A percentile compares a stretch with the other conserved stretches of the same genome.
Conservation (phyloP, 2,888 invertebrate genomes). For the Synanthedon formicaeformis region DNA sequence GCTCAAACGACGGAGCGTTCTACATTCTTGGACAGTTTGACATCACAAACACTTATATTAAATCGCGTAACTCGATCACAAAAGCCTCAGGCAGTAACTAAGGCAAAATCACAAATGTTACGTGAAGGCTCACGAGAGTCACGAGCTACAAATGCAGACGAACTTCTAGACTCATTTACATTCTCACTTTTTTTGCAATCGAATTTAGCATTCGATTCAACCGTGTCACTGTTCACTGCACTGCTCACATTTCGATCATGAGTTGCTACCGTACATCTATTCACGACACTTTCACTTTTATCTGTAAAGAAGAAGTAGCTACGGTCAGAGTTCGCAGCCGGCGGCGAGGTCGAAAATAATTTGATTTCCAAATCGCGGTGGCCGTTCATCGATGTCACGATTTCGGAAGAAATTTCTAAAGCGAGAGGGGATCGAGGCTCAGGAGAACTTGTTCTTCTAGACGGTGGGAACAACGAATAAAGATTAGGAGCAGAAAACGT, state of each 20-base stretch:
- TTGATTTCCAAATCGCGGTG: slow-evolving; percentile 84
- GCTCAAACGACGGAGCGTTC: slow-evolving; percentile 63
- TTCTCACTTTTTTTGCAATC: slow-evolving; percentile 47
- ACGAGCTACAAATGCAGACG: slow-evolving; percentile 32
- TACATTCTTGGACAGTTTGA: slow-evolving; percentile 40
- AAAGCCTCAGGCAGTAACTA: slow-evolving; percentile 63
- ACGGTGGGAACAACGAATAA: slow-evolving; percentile 59
- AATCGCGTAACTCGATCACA: slow-evolving; percentile 38
- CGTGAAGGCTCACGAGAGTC: slow-evolving; percentile 42
- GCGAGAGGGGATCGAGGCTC: slow-evolving; percentile 56
- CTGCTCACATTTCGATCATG: slow-evolving; percentile 52
- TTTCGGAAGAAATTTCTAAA: slow-evolving; percentile 81
- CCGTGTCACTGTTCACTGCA: slow-evolving; percentile 52
- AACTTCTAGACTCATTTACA: slow-evolving; percentile 45
- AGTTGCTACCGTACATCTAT: slow-evolving; percentile 47
- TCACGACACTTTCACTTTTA: slow-evolving; percentile 64
- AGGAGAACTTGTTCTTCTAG: slow-evolving; percentile 48
- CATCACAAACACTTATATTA: slow-evolving; percentile 41
- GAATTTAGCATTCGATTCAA: slow-evolving; percentile 40
- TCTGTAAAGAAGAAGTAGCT: slow-evolving; percentile 57
- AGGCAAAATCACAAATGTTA: slow-evolving; percentile 67
- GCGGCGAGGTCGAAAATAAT: slow-evolving; percentile 76
- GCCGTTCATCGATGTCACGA: slow-evolving; percentile 81
- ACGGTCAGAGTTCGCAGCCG: slow-evolving; percentile 54
- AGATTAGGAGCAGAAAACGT: slow-evolving; percentile 55